Conservation (phyloP, 1,140 invertebrate genomes). For the Ganaspis sp. region DNA sequence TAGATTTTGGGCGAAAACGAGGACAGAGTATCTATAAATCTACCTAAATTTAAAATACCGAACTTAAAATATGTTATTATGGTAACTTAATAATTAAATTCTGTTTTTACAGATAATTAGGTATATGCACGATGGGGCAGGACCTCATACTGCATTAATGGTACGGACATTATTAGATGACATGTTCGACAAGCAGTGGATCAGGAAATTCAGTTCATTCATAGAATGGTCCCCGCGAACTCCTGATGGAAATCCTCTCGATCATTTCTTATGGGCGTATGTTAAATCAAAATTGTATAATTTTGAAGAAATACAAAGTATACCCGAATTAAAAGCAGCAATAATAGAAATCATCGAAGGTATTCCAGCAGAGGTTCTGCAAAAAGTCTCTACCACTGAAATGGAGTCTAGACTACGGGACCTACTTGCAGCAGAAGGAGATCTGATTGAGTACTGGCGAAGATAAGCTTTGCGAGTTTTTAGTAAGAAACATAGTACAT, state of each 20-base stretch:
- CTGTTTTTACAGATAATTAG: background rate
- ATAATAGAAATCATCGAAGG: background rate
- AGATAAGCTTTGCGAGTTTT: too few species aligned
- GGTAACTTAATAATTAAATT: background rate
- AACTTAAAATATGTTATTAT: background rate
- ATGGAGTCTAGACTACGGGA: background rate
- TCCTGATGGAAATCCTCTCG: background rate
- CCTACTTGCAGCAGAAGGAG: too few species aligned
- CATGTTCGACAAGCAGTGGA: background rate
- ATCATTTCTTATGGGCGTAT: background rate
- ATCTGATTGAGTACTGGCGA: too few species aligned
- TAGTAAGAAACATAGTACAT: too few species aligned
- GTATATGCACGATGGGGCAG: background rate
- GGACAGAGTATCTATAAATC: background rate
- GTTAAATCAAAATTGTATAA: background rate
- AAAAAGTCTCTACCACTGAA: background rate
- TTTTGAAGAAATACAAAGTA: background rate
- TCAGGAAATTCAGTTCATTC: background rate
- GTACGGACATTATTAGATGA: background rate
- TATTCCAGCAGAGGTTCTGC: background rate
- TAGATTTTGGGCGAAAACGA: background rate
- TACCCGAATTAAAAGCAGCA: background rate
- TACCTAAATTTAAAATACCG: background rate
- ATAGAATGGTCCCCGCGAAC: background rate
- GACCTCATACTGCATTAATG: background rate